Conservation (phyloP, 2,888 invertebrate genomes). For the Diarsia brunnea region DNA sequence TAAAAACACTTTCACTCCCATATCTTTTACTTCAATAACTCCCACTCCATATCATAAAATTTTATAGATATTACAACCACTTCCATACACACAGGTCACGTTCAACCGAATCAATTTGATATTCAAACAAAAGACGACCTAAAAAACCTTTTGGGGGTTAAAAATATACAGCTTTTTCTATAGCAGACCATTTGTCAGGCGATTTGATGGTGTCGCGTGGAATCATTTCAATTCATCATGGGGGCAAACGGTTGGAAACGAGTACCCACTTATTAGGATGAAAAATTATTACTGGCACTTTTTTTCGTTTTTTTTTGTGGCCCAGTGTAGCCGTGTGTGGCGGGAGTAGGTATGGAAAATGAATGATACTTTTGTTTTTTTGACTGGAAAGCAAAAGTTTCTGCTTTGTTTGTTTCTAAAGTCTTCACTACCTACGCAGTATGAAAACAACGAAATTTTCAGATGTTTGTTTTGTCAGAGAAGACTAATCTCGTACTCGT, state of each 20-base stretch:
- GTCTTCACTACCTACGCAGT: background rate
- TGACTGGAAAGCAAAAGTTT: background rate
- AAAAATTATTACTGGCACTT: constrained; percentile 47
- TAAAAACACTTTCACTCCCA: constrained; percentile 20
- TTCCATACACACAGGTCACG: constrained; percentile 43
- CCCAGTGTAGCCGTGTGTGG: background rate
- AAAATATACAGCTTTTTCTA: constrained; percentile 51
- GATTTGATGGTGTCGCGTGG: constrained; percentile 58
- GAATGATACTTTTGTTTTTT: background rate
- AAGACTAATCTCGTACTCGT: background rate
- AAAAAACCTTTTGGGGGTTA: constrained; percentile 16
- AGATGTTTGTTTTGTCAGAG: background rate
- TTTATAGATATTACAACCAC: constrained; percentile 43
- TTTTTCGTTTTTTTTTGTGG: constrained; percentile 20
- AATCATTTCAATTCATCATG: constrained; percentile 66
- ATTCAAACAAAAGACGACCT: constrained; percentile 50
- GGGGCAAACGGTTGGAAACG: constrained; percentile 56
- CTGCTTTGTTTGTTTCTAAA: background rate
- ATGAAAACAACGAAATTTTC: background rate
- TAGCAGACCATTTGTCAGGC: constrained; percentile 61
- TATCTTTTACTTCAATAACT: constrained; percentile 32
- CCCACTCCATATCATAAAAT: constrained; percentile 14
- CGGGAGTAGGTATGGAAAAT: background rate
- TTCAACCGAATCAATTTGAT: constrained; percentile 56
- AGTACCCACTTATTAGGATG: constrained; percentile 62